These are phyloP conservation scores for Cavia aperea DNA, from an alignment of 2,113 vertebrate genomes.

Conservation along the genomic window DNA sequence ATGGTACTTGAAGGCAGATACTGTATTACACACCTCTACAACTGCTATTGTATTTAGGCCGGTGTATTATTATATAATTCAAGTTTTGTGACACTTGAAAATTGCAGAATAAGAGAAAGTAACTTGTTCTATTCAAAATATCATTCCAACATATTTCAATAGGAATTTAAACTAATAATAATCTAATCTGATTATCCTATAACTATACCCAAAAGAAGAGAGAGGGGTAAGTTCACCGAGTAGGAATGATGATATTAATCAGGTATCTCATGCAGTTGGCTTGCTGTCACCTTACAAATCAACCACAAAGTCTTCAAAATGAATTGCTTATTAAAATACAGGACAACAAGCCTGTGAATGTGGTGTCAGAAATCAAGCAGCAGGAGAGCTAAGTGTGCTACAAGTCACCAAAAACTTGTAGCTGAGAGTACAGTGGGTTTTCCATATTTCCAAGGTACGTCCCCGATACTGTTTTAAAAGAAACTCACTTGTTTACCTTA, in stretches of 20 bases:
- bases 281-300: not conserved
- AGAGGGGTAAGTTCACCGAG: accelerated
- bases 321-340: not conserved
- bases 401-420: not conserved
- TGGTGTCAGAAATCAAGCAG: not conserved
- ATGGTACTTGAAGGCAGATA: not conserved
- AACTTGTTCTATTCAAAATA: not conserved
- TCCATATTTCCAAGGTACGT: not conserved
- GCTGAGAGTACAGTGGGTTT: accelerated
- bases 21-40: not conserved
- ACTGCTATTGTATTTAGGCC: not conserved
- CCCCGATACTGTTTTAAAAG: not conserved
- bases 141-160: not conserved
- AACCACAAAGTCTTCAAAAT: not conserved
- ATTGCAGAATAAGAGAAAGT: not conserved
- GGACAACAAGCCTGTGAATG: not conserved
- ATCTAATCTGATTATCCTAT: not conserved
- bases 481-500: not conserved
- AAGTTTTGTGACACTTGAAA: not conserved
- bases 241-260: accelerated
- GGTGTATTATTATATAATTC: not conserved
- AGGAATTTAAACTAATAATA: not conserved
- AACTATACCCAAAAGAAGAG: not conserved
- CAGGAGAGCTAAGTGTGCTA: not conserved
- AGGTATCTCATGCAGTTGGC: too few species aligned